Conservation (phyloP, 2,888 invertebrate species). For the Pachymerium ferrugineum region DNA sequence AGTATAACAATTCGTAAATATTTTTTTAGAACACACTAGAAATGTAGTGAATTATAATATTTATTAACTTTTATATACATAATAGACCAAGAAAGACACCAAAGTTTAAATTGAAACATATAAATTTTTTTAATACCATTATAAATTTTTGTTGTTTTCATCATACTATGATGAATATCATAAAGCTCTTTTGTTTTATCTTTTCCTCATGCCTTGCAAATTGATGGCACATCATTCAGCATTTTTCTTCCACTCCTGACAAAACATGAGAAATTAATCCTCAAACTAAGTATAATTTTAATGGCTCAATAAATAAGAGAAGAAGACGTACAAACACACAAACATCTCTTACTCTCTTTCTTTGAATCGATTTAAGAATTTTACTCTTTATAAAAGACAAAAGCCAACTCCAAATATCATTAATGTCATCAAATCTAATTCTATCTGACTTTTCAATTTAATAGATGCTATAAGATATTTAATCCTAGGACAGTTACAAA, state of each 20-base stretch:
- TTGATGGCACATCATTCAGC: too few relatives aligned
- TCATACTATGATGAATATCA: too few relatives aligned
- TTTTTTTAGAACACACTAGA: too few relatives aligned
- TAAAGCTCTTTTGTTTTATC: too few relatives aligned
- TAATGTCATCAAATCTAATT: neutral
- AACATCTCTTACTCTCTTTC: neutral
- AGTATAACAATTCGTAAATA: too few relatives aligned
- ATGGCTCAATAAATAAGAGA: neutral
- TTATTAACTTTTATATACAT: too few relatives aligned
- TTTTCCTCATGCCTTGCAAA: too few relatives aligned
- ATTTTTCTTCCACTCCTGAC: neutral
- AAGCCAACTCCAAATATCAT: neutral
- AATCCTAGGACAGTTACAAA: neutral
- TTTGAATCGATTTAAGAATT: neutral
- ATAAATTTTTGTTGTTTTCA: too few relatives aligned
- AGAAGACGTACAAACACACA: neutral
- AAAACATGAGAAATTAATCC: neutral
- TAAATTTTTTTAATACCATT: too few relatives aligned
- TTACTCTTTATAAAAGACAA: neutral
- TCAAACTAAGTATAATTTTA: neutral
- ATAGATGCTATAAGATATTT: neutral
- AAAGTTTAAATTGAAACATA: too few relatives aligned
- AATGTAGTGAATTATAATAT: too few relatives aligned
- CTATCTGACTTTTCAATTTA: neutral
- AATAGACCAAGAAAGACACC: too few relatives aligned